phyloP scores from a whole-genome alignment of 2,113 vertebrate genomes.

The Thalassarche chlororhynchos region DNA sequence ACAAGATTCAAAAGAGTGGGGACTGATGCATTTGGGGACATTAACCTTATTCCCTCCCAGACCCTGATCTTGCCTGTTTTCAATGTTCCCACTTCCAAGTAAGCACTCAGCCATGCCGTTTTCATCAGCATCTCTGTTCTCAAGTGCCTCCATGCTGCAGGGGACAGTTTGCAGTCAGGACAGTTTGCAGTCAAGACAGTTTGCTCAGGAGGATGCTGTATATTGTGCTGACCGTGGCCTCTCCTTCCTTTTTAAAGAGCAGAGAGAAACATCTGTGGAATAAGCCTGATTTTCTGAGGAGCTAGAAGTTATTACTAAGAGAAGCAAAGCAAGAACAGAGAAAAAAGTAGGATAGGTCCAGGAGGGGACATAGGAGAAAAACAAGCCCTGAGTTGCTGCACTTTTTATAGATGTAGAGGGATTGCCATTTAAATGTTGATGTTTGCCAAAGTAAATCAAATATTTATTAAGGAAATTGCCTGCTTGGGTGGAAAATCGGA shows the following conservation, averaged over 20 bases:
- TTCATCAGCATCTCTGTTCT: not conserved
- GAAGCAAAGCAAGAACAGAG: not conserved
- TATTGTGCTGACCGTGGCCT: not conserved
- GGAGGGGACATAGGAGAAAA: slow-evolving; percentile 28
- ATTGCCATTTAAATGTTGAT: slow-evolving; percentile 27
- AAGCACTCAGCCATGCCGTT: not conserved
- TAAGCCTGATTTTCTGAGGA: not conserved
- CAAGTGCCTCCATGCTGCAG: not conserved
- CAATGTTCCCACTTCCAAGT: not conserved
- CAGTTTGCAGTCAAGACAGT: not conserved
- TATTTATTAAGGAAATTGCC: not conserved
- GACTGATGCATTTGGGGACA: not conserved
- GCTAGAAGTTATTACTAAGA: not conserved
- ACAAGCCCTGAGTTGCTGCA: not conserved
- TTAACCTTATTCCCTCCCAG: not conserved
- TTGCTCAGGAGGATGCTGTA: not conserved
- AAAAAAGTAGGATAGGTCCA: slow-evolving; percentile 48
- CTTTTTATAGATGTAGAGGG: slow-evolving; percentile 26
- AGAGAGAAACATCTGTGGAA: not conserved
- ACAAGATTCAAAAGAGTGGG: not conserved
- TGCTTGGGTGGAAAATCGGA: not conserved
- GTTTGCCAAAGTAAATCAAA: slow-evolving; percentile 42
- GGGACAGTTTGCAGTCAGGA: not conserved
- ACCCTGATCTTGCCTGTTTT: not conserved
- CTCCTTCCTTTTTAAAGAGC: not conserved